A percentile compares a stretch with the other conserved stretches of the same genome.
Conservation (phyloP, 23 tunicate species). For the Ciona savignyi region DNA sequence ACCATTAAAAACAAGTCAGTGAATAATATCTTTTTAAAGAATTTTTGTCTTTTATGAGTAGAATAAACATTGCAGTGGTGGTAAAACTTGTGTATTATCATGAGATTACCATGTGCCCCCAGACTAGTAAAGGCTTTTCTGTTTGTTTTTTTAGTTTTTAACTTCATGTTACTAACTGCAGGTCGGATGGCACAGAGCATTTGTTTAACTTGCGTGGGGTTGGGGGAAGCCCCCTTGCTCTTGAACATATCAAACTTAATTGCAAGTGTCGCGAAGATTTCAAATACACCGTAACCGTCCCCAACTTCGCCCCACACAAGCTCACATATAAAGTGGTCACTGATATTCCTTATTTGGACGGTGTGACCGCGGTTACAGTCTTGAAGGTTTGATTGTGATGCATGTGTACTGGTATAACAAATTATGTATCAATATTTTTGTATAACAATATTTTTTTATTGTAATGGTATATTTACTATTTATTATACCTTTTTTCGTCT, state of each 20-base stretch:
- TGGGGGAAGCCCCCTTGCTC: slow-evolving; percentile 73
- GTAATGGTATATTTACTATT: not conserved
- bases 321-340: slow-evolving; percentile 65
- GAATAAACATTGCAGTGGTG: not conserved
- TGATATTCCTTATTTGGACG: slow-evolving; percentile 76
- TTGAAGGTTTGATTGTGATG: slow-evolving; percentile 29
- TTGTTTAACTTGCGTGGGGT: slow-evolving; percentile 61
- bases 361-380: slow-evolving; percentile 31
- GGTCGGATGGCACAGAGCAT: slow-evolving; percentile 76
- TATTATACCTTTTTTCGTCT: too few relatives aligned
- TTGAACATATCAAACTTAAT: slow-evolving; percentile 50
- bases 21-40: too few relatives aligned
- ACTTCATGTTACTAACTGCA: too few relatives aligned
- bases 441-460: not conserved
- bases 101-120: too few relatives aligned
- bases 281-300: slow-evolving; percentile 35
- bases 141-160: too few relatives aligned
- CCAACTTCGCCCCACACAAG: slow-evolving; percentile 79
- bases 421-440: too few relatives aligned
- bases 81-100: too few relatives aligned
- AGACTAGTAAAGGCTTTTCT: too few relatives aligned
- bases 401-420: not conserved
- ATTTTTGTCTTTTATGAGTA: not conserved
- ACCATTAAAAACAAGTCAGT: slow-evolving; percentile 72
- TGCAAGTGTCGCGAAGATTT: slow-evolving; percentile 62